These are phyloP conservation scores for Leptoteleia sp. DNA, from an alignment of 1,140 invertebrate species.

Conservation along the genomic window DNA sequence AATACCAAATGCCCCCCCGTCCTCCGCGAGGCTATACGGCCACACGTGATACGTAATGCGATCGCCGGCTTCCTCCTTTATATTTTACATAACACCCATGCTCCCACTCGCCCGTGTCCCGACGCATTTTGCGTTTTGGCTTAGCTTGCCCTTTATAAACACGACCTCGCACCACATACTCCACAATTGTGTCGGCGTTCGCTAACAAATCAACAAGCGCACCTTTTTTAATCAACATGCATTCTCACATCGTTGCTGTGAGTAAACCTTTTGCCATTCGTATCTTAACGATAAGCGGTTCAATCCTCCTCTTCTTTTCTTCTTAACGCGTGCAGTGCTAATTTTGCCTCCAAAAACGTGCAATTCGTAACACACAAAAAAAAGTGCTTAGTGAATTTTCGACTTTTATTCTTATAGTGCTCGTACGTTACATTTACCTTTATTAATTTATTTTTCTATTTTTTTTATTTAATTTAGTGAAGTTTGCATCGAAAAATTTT, in stretches of 20 bases:
- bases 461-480: too few relatives aligned
- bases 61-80: constrained; percentile 61
- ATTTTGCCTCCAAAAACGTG: neutral
- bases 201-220: constrained; percentile 59
- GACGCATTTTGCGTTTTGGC: constrained; percentile 71
- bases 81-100: constrained; percentile 72
- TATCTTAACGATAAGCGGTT: neutral
- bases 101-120: constrained; percentile 67
- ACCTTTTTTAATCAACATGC: constrained; percentile 67
- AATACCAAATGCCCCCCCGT: constrained; percentile 34
- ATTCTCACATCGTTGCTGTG: constrained; percentile 70
- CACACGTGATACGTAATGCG: constrained; percentile 61
- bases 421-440: too few relatives aligned
- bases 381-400: neutral
- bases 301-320: neutral
- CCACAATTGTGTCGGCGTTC: constrained; percentile 73
- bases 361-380: neutral
- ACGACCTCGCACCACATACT: constrained; percentile 68
- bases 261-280: constrained; percentile 59
- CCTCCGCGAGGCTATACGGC: constrained; percentile 35
- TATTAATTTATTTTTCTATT: neutral
- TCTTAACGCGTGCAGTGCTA: neutral
- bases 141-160: constrained; percentile 76
- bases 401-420: too few relatives aligned
- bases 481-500: too few relatives aligned